Conservation (phyloP, 2,797 vertebrate species). For the Melanotaenia trifasciata region DNA sequence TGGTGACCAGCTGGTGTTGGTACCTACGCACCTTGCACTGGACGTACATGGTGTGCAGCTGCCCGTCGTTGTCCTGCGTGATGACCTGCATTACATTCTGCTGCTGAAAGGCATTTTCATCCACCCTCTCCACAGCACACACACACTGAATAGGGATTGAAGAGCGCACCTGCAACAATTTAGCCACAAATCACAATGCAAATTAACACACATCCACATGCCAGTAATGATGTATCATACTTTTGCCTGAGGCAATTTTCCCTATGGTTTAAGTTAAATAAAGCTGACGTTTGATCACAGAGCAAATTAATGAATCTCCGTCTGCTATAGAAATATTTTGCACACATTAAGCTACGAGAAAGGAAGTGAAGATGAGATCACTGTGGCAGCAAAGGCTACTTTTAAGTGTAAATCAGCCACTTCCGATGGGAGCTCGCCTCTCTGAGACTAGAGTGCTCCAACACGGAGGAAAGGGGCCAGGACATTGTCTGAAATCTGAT, state of each 20-base stretch:
- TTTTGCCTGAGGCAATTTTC: background rate
- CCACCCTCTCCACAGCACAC: constrained; percentile 91
- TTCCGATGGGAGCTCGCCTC: constrained; percentile 62
- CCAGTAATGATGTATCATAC: constrained; percentile 17
- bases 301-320: constrained; percentile 16
- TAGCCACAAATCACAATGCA: constrained; percentile 56
- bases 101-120: constrained; percentile 93
- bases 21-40: constrained; percentile 89
- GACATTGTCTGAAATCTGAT: constrained; percentile 80
- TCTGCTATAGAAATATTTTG: constrained; percentile 32
- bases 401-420: constrained; percentile 83
- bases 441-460: constrained; percentile 59
- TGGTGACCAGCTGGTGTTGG: constrained; percentile 25
- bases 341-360: constrained; percentile 16
- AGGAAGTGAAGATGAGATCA: constrained; percentile 58
- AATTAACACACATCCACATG: constrained; percentile 50
- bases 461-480: constrained; percentile 57
- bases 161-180: constrained; percentile 81
- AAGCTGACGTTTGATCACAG: constrained; percentile 40
- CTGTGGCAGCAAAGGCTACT: constrained; percentile 63
- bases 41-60: constrained; percentile 88
- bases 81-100: constrained; percentile 93
- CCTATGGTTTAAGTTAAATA: constrained; percentile 29
- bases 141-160: constrained; percentile 85
- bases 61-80: constrained; percentile 82